phyloP scores from a whole-genome alignment of 2,888 invertebrate genomes.

The Macaria liturata region DNA sequence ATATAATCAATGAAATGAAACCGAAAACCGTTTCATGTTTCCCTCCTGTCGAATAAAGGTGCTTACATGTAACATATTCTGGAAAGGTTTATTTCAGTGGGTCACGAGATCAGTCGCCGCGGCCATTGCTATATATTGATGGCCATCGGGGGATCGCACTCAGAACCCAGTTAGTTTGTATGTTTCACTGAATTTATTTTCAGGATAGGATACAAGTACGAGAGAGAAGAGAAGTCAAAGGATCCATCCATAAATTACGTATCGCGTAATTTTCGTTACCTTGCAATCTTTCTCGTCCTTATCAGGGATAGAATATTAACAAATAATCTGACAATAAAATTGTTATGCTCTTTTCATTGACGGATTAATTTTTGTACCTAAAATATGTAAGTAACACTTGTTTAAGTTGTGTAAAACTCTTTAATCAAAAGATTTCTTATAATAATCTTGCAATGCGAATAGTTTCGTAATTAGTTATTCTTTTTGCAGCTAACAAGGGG shows the following conservation, averaged over 20 bases:
- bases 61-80: not conserved
- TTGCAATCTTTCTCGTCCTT: too few species aligned
- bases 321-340: too few species aligned
- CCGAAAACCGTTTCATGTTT: constrained; percentile 10
- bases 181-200: constrained; percentile 9
- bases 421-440: too few species aligned
- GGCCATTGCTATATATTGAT: constrained; percentile 15
- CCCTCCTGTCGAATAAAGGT: constrained; percentile 2
- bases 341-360: too few species aligned
- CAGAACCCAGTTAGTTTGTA: constrained; percentile 4
- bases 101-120: constrained; percentile 13
- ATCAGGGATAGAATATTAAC: constrained; percentile 1
- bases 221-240: too few species aligned
- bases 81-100: constrained; percentile 3
- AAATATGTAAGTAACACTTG: too few species aligned
- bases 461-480: constrained; percentile 20
- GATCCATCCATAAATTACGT: too few species aligned
- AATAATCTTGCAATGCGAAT: constrained; percentile 11
- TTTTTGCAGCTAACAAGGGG: constrained; percentile 5
- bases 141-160: constrained; percentile 5
- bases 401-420: too few species aligned
- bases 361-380: too few species aligned
- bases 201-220: not conserved
- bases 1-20: constrained; percentile 1
- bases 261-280: too few species aligned